Evolutionary conservation across 2,113 vertebrate genomes (phyloP).

Genomic region (Anser brachyrhynchus): DNA sequence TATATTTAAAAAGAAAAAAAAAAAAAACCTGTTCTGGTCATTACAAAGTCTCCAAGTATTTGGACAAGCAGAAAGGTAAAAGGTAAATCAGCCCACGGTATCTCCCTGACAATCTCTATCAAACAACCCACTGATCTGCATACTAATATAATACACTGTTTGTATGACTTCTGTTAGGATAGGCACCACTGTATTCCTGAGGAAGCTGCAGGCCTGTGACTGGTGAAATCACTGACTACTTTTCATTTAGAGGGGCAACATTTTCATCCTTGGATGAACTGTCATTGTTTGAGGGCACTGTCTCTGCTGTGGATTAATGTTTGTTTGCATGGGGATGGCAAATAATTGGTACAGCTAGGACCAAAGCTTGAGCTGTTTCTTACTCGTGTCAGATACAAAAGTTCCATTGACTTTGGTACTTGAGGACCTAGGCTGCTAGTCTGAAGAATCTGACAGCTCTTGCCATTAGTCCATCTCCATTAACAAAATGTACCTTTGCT

Average conservation of each 20-base stretch:
- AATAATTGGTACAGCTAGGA: not conserved
- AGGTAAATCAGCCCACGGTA: not conserved
- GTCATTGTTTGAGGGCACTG: not conserved
- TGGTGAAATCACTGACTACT: not conserved
- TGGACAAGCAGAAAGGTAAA: not conserved
- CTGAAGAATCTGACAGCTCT: not conserved
- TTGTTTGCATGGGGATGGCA: not conserved
- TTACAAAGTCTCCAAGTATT: not conserved
- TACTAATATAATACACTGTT: too few relatives aligned
- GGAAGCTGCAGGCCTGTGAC: not conserved
- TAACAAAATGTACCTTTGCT: not conserved
- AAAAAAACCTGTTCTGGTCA: not conserved
- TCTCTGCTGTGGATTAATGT: not conserved
- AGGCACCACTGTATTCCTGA: not conserved
- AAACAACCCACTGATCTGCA: not conserved
- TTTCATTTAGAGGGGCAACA: not conserved
- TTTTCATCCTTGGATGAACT: not conserved
- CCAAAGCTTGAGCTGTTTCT: not conserved
- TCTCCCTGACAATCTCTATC: not conserved
- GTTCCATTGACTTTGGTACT: not conserved
- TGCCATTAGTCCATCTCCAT: rapidly evolving
- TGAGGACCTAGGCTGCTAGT: not conserved
- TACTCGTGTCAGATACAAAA: not conserved
- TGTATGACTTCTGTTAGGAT: not conserved
- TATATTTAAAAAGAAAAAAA: too few relatives aligned